Percentiles rank a stretch among this genome's conserved stretches.
phyloP scores from a whole-genome alignment of 2,888 invertebrate genomes.

The Cremastinae sp. region DNA sequence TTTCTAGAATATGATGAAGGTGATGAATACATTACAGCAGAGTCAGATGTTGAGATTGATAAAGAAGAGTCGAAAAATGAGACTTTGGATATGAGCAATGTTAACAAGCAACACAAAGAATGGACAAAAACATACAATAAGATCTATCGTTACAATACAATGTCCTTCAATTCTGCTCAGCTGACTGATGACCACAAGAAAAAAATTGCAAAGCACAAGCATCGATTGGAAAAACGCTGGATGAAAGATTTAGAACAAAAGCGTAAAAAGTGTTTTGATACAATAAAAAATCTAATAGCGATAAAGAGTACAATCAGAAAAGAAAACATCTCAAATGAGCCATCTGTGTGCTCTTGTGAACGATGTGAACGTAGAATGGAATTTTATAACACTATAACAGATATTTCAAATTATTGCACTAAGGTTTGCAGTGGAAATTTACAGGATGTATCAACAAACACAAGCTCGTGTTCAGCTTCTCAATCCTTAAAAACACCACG shows the following conservation, averaged over 20 bases:
- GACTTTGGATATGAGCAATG: constrained; percentile 16
- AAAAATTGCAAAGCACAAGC: background rate
- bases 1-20: background rate
- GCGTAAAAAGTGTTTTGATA: constrained; percentile 31
- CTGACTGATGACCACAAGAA: background rate
- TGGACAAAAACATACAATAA: constrained; percentile 8
- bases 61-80: background rate
- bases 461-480: background rate
- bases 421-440: background rate
- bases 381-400: constrained; percentile 23
- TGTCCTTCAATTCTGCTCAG: background rate
- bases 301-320: background rate
- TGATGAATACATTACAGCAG: background rate
- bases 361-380: background rate
- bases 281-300: background rate
- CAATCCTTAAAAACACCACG: background rate
- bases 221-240: constrained; percentile 18
- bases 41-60: constrained; percentile 12
- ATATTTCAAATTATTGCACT: background rate
- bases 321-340: background rate
- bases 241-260: constrained; percentile 7
- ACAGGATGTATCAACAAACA: background rate
- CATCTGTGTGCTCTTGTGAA: background rate
- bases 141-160: background rate
- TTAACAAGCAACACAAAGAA: background rate